Percentiles rank a stretch among this genome's conserved stretches.
Evolutionary conservation across 2,113 vertebrate genomes (phyloP).

Genomic region (Acrocephalus kingi): DNA sequence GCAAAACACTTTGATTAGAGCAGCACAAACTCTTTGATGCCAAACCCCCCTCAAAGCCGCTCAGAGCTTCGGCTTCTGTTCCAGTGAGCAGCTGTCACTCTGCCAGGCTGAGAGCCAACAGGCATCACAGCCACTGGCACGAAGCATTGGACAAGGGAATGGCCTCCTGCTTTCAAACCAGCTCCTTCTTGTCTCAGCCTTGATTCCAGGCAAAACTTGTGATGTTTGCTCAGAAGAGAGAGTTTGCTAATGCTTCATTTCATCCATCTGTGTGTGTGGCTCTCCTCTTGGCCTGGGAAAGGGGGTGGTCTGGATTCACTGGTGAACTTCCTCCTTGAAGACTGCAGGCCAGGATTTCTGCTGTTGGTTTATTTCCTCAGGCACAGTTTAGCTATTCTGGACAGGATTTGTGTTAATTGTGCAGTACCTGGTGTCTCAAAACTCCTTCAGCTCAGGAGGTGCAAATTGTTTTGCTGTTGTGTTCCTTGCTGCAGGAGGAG

Average conservation of each 20-base stretch:
- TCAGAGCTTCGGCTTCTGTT: background rate
- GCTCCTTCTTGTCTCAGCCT: background rate
- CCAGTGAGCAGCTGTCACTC: conserved; percentile 49
- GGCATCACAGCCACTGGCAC: background rate
- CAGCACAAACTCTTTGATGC: conserved; percentile 14
- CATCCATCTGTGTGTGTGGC: background rate
- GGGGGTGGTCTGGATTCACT: background rate
- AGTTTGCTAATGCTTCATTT: background rate
- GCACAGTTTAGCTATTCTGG: background rate
- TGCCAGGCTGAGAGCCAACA: background rate
- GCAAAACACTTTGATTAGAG: conserved; percentile 46
- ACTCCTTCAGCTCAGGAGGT: background rate
- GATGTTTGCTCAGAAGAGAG: background rate
- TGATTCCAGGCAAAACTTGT: background rate
- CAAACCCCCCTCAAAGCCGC: background rate
- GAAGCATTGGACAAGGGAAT: rapidly evolving
- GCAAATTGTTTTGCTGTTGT: background rate
- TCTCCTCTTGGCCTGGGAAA: background rate
- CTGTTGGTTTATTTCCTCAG: background rate
- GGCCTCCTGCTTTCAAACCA: background rate
- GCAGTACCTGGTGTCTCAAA: background rate
- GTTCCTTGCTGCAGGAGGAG: conserved; percentile 84
- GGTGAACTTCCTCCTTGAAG: background rate
- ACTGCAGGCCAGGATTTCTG: background rate
- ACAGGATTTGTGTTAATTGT: background rate